Percentiles rank a stretch among this genome's conserved stretches.
These are phyloP conservation scores for Ectropis grisescens DNA, from an alignment of 1,140 invertebrate genomes.

Conservation along the genomic window DNA sequence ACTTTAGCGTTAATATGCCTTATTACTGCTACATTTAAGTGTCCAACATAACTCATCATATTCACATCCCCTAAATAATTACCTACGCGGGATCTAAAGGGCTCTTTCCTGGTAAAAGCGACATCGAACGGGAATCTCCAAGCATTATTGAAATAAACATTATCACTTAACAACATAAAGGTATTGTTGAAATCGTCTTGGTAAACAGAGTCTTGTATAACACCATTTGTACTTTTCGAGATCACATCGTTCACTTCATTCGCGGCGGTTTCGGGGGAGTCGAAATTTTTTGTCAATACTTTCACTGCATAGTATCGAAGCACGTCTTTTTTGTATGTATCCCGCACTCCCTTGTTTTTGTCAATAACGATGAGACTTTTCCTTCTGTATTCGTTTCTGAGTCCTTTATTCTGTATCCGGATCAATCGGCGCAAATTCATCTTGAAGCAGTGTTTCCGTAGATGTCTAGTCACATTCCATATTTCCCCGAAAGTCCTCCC, in stretches of 20 bases:
- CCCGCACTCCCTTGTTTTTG: constrained; percentile 28
- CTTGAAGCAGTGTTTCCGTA: constrained; percentile 34
- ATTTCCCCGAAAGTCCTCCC: constrained; percentile 49
- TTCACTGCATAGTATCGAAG: constrained; percentile 23
- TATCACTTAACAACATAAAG: constrained; percentile 75
- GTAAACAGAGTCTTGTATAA: constrained; percentile 21
- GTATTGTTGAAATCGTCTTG: constrained; percentile 65
- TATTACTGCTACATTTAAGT: constrained; percentile 43
- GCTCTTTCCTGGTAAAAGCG: constrained; percentile 56
- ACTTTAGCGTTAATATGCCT: constrained; percentile 67
- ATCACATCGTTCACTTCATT: constrained; percentile 24
- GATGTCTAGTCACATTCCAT: constrained; percentile 42
- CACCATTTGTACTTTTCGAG: constrained; percentile 17
- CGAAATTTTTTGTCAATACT: constrained; percentile 27
- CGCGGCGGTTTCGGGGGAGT: constrained; percentile 18
- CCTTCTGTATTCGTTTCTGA: constrained; percentile 17
- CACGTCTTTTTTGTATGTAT: constrained; percentile 20
- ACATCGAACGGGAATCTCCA: constrained; percentile 77
- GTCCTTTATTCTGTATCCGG: constrained; percentile 23
- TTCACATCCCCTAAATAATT: constrained; percentile 42
- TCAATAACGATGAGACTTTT: constrained; percentile 32
- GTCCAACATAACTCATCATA: constrained; percentile 60
- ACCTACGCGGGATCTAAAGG: constrained; percentile 49
- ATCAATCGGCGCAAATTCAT: constrained; percentile 26
- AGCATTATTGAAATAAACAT: constrained; percentile 79